A percentile compares a stretch with the other conserved stretches of the same genome.
phyloP scores from a whole-genome alignment of 2,797 vertebrate species.

The Ambastaia sidthimunki region DNA sequence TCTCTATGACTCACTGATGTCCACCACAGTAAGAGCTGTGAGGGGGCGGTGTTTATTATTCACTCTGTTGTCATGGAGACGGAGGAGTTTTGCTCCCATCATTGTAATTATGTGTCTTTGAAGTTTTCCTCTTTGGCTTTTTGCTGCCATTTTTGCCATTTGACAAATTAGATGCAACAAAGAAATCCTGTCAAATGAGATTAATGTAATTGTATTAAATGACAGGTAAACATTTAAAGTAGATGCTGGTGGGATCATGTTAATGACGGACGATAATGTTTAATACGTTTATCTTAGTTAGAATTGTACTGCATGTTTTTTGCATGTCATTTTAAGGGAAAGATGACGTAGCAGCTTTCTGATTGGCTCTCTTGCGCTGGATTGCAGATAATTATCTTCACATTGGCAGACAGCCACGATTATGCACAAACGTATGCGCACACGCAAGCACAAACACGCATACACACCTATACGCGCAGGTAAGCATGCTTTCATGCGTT shows the following conservation, averaged over 20 bases:
- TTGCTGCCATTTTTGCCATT: slow-evolving; percentile 53
- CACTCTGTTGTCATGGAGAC: slow-evolving; percentile 72
- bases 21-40: slow-evolving; percentile 69
- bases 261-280: neutral
- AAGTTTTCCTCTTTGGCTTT: slow-evolving; percentile 55
- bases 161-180: slow-evolving; percentile 53
- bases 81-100: slow-evolving; percentile 68
- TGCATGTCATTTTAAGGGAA: neutral
- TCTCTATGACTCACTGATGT: slow-evolving; percentile 71
- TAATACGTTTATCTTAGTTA: neutral
- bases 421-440: slow-evolving; percentile 49
- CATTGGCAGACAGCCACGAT: slow-evolving; percentile 14
- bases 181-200: slow-evolving; percentile 17
- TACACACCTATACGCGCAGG: neutral
- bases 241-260: neutral
- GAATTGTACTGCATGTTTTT: neutral
- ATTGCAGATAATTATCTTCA: slow-evolving; percentile 17
- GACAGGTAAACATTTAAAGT: neutral
- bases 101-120: slow-evolving; percentile 69
- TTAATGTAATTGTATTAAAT: neutral
- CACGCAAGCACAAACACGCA: slow-evolving; percentile 63
- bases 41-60: slow-evolving; percentile 81
- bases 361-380: neutral
- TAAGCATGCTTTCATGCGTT: neutral
- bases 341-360: neutral